A percentile compares a stretch with the other conserved stretches of the same genome.
Evolutionary conservation across 2,797 vertebrate species (phyloP).

Genomic region (Percopsis omiscomaycus): DNA sequence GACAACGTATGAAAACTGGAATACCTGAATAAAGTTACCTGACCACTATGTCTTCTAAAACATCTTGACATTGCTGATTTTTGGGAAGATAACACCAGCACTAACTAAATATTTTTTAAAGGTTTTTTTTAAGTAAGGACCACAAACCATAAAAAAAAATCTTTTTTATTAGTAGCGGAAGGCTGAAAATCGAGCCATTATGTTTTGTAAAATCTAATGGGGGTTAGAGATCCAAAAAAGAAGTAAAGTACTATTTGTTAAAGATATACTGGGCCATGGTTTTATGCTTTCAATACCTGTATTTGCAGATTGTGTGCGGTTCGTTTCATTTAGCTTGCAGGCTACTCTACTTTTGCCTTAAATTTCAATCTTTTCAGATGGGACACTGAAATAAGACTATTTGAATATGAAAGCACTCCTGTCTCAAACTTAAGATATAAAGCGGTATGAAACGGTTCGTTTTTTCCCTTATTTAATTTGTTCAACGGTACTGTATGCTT

Average conservation of each 20-base stretch:
- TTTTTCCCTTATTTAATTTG: too few relatives aligned
- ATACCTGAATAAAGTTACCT: constrained; percentile 56
- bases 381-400: constrained; percentile 62
- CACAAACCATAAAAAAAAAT: too few relatives aligned
- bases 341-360: constrained; percentile 71
- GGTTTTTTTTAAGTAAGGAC: constrained; percentile 9
- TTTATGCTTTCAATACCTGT: constrained; percentile 49
- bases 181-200: constrained; percentile 30
- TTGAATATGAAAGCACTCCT: constrained; percentile 75
- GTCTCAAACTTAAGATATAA: constrained; percentile 70
- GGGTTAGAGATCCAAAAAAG: constrained; percentile 23
- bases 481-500: too few relatives aligned
- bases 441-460: constrained; percentile 54
- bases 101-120: too few relatives aligned
- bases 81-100: too few relatives aligned
- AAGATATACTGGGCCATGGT: constrained; percentile 20
- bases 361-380: constrained; percentile 57
- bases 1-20: constrained; percentile 49
- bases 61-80: constrained; percentile 25
- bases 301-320: constrained; percentile 64
- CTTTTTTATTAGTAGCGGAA: constrained; percentile 21
- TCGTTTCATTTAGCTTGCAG: constrained; percentile 64
- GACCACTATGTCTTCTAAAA: constrained; percentile 43
- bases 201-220: constrained; percentile 23
- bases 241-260: constrained; percentile 12